A percentile compares a stretch with the other conserved stretches of the same genome.
Evolutionary conservation across 2,113 vertebrate genomes (phyloP).

Genomic region (Toxotes chatareus): DNA sequence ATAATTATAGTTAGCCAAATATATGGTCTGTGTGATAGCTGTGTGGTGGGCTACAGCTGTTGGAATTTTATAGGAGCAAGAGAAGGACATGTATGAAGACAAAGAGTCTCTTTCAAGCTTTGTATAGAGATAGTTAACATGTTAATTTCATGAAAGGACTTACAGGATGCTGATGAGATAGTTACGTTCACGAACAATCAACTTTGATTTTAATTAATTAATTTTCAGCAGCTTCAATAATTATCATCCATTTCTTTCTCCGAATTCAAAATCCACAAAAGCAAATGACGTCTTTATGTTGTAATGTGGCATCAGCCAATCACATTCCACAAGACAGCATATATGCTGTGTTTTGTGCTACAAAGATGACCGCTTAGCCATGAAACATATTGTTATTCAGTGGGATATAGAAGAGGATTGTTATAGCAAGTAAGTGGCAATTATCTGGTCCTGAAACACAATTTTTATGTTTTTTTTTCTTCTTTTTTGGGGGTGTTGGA

Average conservation of each 20-base stretch:
- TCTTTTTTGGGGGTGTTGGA: not conserved
- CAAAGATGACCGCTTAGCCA: conserved; percentile 8
- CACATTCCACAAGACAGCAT: not conserved
- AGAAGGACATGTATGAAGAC: not conserved
- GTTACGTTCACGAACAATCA: not conserved
- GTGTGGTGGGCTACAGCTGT: conserved; percentile 1
- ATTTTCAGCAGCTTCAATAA: not conserved
- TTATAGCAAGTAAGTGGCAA: conserved; percentile 12
- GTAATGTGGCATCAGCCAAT: not conserved
- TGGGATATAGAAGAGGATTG: not conserved
- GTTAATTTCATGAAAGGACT: not conserved
- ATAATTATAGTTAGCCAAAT: conserved; percentile 25
- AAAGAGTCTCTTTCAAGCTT: not conserved
- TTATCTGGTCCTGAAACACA: conserved; percentile 22
- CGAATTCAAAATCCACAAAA: not conserved
- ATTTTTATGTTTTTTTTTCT: conserved; percentile 14
- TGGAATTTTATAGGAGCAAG: conserved; percentile 8
- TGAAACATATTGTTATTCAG: conserved; percentile 11
- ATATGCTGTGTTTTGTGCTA: not conserved
- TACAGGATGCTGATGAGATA: not conserved
- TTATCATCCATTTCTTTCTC: not conserved
- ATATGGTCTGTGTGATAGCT: conserved; percentile 14
- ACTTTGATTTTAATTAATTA: not conserved
- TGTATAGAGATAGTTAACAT: not conserved
- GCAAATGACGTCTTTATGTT: not conserved